Percentiles rank a stretch among this genome's conserved stretches.
phyloP scores from a whole-genome alignment of 2,888 invertebrate species.

The Limnephilus marmoratus region DNA sequence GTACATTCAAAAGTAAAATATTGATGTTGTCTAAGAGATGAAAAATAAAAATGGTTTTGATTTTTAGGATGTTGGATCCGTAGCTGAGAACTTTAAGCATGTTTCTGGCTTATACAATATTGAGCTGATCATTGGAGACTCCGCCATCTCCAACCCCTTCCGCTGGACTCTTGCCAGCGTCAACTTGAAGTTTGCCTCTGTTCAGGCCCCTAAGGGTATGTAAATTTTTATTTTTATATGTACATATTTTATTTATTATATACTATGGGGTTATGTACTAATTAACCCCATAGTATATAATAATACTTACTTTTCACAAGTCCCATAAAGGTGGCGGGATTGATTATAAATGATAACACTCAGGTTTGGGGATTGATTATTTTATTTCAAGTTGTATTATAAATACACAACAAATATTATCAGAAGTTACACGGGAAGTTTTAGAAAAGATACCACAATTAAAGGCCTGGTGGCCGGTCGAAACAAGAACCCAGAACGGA shows the following conservation, averaged over 20 bases:
- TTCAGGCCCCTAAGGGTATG: constrained; percentile 53
- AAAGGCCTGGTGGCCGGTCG: too few species aligned
- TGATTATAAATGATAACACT: too few species aligned
- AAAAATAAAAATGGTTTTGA: not conserved
- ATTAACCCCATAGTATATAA: too few species aligned
- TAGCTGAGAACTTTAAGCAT: constrained; percentile 87
- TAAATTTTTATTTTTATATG: not conserved
- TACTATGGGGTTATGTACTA: not conserved
- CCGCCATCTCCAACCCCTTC: constrained; percentile 92
- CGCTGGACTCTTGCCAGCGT: constrained; percentile 91
- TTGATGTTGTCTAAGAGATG: not conserved
- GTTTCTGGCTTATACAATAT: constrained; percentile 88
- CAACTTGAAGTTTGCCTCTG: constrained; percentile 81
- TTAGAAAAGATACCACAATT: too few species aligned
- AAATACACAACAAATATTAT: too few species aligned
- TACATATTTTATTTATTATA: not conserved
- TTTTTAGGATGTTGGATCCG: constrained; percentile 84
- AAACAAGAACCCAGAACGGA: too few species aligned
- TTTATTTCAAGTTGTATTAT: too few species aligned
- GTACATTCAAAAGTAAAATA: not conserved
- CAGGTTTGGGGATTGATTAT: too few species aligned
- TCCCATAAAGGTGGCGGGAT: too few species aligned
- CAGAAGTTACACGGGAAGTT: too few species aligned
- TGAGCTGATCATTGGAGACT: constrained; percentile 93
- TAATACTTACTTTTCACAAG: too few species aligned